phyloP scores from a whole-genome alignment of 2,888 invertebrate species.

The Pocota personata region DNA sequence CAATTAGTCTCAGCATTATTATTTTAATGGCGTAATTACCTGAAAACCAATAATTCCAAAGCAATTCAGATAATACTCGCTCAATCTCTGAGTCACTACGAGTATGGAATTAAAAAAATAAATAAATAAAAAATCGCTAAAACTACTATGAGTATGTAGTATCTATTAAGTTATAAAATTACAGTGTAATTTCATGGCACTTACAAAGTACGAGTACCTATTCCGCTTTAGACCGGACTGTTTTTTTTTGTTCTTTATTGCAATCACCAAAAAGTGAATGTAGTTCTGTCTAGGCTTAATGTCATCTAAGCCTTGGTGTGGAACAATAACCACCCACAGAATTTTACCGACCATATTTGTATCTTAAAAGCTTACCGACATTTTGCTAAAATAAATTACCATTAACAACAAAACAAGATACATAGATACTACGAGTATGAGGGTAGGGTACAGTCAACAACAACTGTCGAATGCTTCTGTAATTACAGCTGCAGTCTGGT shows the following conservation, averaged over 20 bases:
- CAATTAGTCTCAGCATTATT: slow-evolving; percentile 19
- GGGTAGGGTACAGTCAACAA: background rate
- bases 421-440: slow-evolving; percentile 31
- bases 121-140: background rate
- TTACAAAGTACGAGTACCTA: background rate
- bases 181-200: background rate
- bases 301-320: slow-evolving; percentile 31
- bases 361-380: slow-evolving; percentile 35
- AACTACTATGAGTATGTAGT: no score
- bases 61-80: slow-evolving; percentile 19
- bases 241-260: background rate
- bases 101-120: slow-evolving; percentile 1
- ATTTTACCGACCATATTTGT: slow-evolving; percentile 17
- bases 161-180: slow-evolving; percentile 6
- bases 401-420: slow-evolving; percentile 8
- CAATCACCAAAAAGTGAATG: slow-evolving; percentile 55
- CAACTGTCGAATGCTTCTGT: slow-evolving; percentile 34
- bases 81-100: background rate
- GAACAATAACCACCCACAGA: slow-evolving; percentile 42
- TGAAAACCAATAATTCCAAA: slow-evolving; percentile 31
- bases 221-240: background rate
- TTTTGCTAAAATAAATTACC: slow-evolving; percentile 41
- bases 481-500: slow-evolving; percentile 47
- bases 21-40: slow-evolving; percentile 34
- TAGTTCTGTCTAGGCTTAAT: slow-evolving; percentile 38